Percentiles rank a stretch among this genome's conserved stretches.
Conservation (phyloP, 2,113 vertebrate species). For the Aldabrachelys gigantea region DNA sequence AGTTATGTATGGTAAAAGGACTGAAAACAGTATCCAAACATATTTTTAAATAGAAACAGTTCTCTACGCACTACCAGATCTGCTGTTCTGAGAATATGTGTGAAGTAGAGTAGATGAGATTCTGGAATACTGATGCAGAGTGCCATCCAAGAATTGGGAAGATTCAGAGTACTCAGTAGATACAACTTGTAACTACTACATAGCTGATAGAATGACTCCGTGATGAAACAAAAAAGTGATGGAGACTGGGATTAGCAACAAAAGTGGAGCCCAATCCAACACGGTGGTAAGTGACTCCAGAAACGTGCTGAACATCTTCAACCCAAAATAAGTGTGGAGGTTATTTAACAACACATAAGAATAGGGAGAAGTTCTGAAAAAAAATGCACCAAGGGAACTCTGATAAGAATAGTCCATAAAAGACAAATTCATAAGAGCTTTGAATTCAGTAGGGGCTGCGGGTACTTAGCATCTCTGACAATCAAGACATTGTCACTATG, state of each 20-base stretch:
- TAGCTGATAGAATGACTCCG: not conserved
- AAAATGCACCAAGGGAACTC: not conserved
- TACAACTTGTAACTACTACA: conserved; percentile 1
- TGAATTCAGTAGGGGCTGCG: not conserved
- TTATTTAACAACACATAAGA: not conserved
- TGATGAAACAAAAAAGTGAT: not conserved
- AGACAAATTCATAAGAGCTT: not conserved
- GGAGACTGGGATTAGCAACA: not conserved
- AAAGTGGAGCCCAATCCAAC: not conserved
- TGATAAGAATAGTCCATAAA: not conserved
- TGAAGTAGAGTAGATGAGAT: not conserved
- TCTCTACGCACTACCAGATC: not conserved
- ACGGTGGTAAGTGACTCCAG: not conserved
- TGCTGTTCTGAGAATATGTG: not conserved
- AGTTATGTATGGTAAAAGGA: not conserved
- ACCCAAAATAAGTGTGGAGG: not conserved
- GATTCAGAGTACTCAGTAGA: not conserved
- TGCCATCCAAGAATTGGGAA: not conserved
- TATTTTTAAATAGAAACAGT: not conserved
- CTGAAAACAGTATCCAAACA: conserved; percentile 2
- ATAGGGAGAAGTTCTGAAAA: not conserved
- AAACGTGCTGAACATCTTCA: not conserved
- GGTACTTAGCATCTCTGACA: not conserved
- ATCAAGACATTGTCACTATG: not conserved
- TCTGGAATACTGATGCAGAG: not conserved